Conservation (phyloP, 2,888 invertebrate species). For the Drosophila borealis region DNA sequence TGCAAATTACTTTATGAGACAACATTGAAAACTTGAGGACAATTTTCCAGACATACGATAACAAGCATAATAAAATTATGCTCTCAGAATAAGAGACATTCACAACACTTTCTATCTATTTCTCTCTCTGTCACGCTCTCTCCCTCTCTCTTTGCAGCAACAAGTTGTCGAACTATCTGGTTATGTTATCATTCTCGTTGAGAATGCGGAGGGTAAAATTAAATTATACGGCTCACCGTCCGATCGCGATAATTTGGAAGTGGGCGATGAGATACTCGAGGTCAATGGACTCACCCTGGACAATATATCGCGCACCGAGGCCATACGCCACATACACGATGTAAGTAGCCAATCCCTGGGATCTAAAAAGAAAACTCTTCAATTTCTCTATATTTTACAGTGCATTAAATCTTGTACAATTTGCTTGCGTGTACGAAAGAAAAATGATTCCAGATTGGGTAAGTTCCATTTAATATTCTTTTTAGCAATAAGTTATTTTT, state of each 20-base stretch:
- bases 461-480: constrained; percentile 85
- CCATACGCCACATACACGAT: constrained; percentile 97
- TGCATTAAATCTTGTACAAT: constrained; percentile 98
- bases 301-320: constrained; percentile 95
- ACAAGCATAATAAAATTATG: constrained; percentile 21
- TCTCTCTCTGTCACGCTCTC: neutral
- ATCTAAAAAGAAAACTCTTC: no score
- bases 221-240: constrained; percentile 97
- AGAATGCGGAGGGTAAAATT: constrained; percentile 96
- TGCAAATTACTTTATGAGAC: constrained; percentile 72
- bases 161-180: constrained; percentile 95
- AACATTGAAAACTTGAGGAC: constrained; percentile 49
- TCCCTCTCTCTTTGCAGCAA: constrained; percentile 71
- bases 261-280: constrained; percentile 98
- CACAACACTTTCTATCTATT: neutral
- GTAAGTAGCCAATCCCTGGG: constrained; percentile 85
- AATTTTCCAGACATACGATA: constrained; percentile 33
- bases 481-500: neutral
- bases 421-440: constrained; percentile 95
- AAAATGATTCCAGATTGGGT: constrained; percentile 95
- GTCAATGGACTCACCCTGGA: constrained; percentile 97
- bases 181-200: constrained; percentile 97
- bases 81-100: neutral
- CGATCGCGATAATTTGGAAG: constrained; percentile 96
- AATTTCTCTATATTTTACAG: constrained; percentile 87